Evolutionary conservation across 2,888 invertebrate species (phyloP).

Genomic region (Caenorhabditis plicata): DNA sequence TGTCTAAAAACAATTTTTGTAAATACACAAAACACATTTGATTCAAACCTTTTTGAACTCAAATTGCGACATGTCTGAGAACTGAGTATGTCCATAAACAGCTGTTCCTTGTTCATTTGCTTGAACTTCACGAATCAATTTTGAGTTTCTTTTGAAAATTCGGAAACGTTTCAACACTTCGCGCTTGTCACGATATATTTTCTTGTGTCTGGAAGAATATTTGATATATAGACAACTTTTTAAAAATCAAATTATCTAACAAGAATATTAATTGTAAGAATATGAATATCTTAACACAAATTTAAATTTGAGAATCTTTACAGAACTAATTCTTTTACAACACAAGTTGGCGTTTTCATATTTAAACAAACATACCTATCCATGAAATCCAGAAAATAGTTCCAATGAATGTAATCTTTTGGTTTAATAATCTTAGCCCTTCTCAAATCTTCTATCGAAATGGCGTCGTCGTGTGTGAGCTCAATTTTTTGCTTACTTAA

Average conservation of each 20-base stretch:
- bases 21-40: too few species aligned
- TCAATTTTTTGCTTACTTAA: conserved; percentile 23
- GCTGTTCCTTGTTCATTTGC: conserved; percentile 55
- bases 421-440: conserved; percentile 45
- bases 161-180: conserved; percentile 57
- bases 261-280: too few species aligned
- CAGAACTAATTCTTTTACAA: too few species aligned
- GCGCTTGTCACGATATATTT: conserved; percentile 50
- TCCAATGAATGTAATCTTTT: conserved; percentile 56
- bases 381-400: conserved; percentile 55
- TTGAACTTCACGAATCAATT: conserved; percentile 49
- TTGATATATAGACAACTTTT: neutral
- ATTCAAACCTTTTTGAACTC: conserved; percentile 54
- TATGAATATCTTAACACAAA: neutral
- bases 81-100: conserved; percentile 62
- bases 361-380: conserved; percentile 34
- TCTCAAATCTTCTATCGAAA: conserved; percentile 31
- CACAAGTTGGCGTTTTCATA: too few species aligned
- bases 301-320: too few species aligned
- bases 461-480: conserved; percentile 17
- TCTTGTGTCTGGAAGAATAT: conserved; percentile 43
- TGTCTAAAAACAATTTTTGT: conserved; percentile 44
- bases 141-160: conserved; percentile 56
- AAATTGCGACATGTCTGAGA: conserved; percentile 54
- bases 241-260: neutral